Base-by-base conservation (phyloP, 2,888 invertebrate species). In the Pantelozetes paolii region DNA sequence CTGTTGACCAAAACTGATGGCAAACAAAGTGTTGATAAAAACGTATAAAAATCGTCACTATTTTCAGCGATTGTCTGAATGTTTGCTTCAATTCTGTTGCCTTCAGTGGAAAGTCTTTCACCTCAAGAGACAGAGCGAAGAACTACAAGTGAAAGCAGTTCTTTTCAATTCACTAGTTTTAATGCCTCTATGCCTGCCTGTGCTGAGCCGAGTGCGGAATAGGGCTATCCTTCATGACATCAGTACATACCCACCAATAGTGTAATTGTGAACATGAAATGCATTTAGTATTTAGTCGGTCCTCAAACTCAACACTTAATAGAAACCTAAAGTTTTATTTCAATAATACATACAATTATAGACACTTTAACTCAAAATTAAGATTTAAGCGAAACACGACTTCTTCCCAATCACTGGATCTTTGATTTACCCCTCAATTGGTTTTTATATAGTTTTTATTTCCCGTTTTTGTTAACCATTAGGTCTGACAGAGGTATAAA, bases 11-110 rank as follows among this genome's bases (percentile, higher is more conserved):
- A 59, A 59, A 28, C 28, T 8, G 1, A 28, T 59, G 13, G 59
- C 28, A 59, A 62, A n/a, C 62, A 62, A 30, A 32, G 32, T 30
- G 32, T 13, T 13, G 36, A 32, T 32, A 54, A 62, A 59, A 62
- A 62, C 62, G 62, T 62, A 62, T 62, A 62, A 1, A 62, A 62
- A 32, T 62, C 62, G 62, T 62, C 62, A 62, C 62, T 62, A n/a
- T 59, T 54, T 15, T 1, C 59, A 59, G 13, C 18, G 5, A 6
- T 62, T 62, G 32, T 62, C 20, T 20, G 6, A 50, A 59, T 32
- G 32, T 62, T 62, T 36, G 62, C 15, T 20, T 32, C 54, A 13
- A 9, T 54, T 54, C 54, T 26, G 11, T 54, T 18, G 8, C n/a
- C 28, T 28, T 54, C 32, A 36, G 32, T 59, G 2, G 59, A 59